Conservation (phyloP, 2,113 vertebrate species). For the Phrynosoma platyrhinos region DNA sequence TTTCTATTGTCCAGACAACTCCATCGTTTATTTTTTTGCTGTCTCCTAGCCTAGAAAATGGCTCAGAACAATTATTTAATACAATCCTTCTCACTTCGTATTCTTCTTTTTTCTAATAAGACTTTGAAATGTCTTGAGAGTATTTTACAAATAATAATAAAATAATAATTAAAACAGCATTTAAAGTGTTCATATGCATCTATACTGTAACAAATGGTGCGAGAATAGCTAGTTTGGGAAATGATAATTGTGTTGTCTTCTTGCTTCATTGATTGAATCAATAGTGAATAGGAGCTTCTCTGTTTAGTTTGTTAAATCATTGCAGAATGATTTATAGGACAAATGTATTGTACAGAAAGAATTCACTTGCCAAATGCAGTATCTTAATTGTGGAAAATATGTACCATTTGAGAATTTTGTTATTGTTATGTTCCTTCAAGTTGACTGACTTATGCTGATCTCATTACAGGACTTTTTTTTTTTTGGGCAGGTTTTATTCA, state of each 20-base stretch:
- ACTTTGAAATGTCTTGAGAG: background rate
- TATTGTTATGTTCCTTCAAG: too few relatives aligned
- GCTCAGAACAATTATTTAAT: background rate
- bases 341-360: background rate
- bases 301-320: background rate
- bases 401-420: background rate
- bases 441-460: too few relatives aligned
- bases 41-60: too few relatives aligned
- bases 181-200: background rate
- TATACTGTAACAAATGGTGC: background rate
- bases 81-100: background rate
- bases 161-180: background rate
- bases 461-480: too few relatives aligned
- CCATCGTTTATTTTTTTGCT: background rate
- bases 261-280: constrained; percentile 4
- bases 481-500: too few relatives aligned
- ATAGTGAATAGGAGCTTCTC: background rate
- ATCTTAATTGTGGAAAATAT: background rate
- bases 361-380: background rate
- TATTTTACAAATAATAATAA: background rate
- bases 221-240: background rate
- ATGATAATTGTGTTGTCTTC: background rate
- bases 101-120: background rate
- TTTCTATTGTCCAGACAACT: background rate
- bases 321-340: background rate